Conservation (phyloP, 2,113 vertebrate species). For the Gobiocypris rarus region DNA sequence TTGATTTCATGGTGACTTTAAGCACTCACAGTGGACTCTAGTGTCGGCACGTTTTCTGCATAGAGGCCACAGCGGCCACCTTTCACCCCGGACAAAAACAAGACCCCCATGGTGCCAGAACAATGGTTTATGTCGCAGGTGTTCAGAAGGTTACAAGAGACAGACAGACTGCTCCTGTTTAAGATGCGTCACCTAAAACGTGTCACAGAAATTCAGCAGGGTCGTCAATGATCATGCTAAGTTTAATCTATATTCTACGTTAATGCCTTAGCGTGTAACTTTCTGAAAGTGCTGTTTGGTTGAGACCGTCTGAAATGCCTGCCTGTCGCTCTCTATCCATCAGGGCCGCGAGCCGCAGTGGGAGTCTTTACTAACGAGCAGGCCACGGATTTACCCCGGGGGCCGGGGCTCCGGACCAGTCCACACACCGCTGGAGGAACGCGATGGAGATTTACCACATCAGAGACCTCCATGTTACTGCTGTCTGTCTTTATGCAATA, state of each 20-base stretch:
- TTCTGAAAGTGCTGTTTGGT: neutral
- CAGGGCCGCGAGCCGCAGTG: conserved; percentile 49
- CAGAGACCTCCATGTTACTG: neutral
- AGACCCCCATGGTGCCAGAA: conserved; percentile 47
- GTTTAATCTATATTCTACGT: neutral
- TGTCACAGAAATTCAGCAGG: neutral
- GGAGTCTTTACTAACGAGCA: conserved; percentile 29
- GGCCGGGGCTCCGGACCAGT: conserved; percentile 52
- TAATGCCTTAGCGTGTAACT: neutral
- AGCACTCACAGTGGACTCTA: neutral
- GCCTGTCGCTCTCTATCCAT: conserved; percentile 75
- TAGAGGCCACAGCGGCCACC: conserved; percentile 39
- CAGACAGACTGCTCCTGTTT: neutral
- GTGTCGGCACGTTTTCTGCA: neutral
- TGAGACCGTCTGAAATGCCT: conserved; percentile 39
- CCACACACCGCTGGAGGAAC: conserved; percentile 51
- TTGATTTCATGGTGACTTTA: no score
- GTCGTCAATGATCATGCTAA: neutral
- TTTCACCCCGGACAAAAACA: conserved; percentile 55
- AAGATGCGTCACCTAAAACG: neutral
- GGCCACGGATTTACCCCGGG: conserved; percentile 68
- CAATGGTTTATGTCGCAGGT: conserved; percentile 19
- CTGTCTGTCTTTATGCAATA: neutral
- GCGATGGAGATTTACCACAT: conserved; percentile 54
- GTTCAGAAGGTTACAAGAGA: neutral